These are phyloP conservation scores for Phocoena sinus DNA, from an alignment of 2,113 vertebrate species.

Conservation along the genomic window DNA sequence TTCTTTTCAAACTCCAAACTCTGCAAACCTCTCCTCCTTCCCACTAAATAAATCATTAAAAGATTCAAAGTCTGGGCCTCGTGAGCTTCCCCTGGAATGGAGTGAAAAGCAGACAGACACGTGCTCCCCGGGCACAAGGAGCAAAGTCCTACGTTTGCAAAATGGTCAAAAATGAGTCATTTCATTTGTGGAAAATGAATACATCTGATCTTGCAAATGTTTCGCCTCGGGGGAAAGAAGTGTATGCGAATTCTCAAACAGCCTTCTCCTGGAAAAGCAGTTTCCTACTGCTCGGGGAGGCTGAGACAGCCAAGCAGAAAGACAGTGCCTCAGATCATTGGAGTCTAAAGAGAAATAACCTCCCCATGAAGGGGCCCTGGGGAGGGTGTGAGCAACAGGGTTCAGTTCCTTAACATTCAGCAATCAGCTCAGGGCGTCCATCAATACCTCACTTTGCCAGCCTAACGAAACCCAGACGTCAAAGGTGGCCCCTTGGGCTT, in stretches of 20 bases:
- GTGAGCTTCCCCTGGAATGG: not conserved
- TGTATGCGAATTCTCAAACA: not conserved
- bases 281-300: not conserved
- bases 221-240: not conserved
- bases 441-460: not conserved
- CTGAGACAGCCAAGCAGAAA: not conserved
- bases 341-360: not conserved
- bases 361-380: not conserved
- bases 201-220: constrained; percentile 54
- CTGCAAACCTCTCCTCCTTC: not conserved
- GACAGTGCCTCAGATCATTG: accelerated
- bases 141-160: constrained; percentile 46
- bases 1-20: not conserved
- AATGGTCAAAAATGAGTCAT: constrained; percentile 51
- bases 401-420: not conserved
- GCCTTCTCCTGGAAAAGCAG: not conserved
- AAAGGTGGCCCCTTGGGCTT: not conserved
- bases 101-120: constrained; percentile 35
- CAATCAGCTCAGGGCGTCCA: not conserved
- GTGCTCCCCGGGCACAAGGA: not conserved
- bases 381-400: not conserved
- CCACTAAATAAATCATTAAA: not conserved
- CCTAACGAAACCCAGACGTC: not conserved
- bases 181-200: constrained; percentile 50
- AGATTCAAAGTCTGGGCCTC: not conserved